These are phyloP conservation scores for Sander vitreus DNA, from an alignment of 2,113 vertebrate species.

Conservation along the genomic window DNA sequence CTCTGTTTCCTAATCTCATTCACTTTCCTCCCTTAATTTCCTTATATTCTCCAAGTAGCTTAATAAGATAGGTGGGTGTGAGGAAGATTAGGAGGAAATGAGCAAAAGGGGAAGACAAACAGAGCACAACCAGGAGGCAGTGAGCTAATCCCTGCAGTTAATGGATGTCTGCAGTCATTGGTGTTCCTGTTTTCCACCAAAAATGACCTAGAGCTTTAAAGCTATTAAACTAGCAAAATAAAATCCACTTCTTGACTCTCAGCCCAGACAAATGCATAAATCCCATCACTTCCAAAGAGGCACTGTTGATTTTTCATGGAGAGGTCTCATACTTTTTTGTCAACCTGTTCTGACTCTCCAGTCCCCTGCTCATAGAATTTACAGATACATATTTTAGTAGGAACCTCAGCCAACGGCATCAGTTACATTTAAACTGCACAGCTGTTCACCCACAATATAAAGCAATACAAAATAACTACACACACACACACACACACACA, in stretches of 20 bases:
- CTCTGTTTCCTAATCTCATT: background rate
- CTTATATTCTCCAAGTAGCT: background rate
- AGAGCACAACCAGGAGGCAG: slow-evolving; percentile 9
- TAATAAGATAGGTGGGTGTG: background rate
- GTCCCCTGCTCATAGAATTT: background rate
- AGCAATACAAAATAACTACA: background rate
- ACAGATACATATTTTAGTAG: slow-evolving; percentile 17
- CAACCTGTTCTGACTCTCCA: background rate
- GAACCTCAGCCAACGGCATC: background rate
- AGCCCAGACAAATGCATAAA: slow-evolving; percentile 14
- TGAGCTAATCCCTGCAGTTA: slow-evolving; percentile 17
- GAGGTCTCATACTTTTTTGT: slow-evolving; percentile 6
- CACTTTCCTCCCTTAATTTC: background rate
- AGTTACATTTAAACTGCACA: background rate
- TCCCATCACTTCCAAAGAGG: slow-evolving; percentile 25
- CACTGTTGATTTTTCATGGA: background rate
- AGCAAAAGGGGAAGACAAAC: slow-evolving; percentile 27
- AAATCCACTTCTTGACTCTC: slow-evolving; percentile 18
- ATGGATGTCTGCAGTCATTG: slow-evolving; percentile 14
- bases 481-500: background rate
- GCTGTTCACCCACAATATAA: background rate
- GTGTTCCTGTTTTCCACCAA: background rate
- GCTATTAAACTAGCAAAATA: slow-evolving; percentile 10
- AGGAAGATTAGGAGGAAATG: slow-evolving; percentile 16
- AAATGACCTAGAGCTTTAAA: background rate